These are phyloP conservation scores for Ceratina australensis DNA, from an alignment of 1,140 invertebrate species.

Conservation along the genomic window DNA sequence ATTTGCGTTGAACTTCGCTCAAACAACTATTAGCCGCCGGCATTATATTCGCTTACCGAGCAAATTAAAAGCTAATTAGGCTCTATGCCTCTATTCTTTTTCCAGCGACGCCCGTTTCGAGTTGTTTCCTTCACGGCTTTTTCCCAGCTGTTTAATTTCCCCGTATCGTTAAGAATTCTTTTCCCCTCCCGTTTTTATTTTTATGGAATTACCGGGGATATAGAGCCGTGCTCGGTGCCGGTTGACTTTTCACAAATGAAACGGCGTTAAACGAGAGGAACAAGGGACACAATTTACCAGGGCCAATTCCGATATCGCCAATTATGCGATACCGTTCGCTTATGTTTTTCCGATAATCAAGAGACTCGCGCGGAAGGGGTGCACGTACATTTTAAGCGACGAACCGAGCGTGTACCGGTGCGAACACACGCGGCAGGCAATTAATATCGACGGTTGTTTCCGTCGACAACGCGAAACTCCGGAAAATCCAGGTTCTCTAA, in stretches of 20 bases:
- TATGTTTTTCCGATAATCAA: slow-evolving; percentile 1
- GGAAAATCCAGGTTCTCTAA: background rate
- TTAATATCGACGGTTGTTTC: background rate
- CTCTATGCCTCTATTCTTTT: background rate
- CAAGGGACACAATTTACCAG: no score
- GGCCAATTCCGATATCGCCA: background rate
- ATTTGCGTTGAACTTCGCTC: background rate
- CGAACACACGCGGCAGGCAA: no score
- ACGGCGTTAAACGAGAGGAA: background rate
- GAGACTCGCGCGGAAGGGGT: background rate
- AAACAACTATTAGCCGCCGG: background rate
- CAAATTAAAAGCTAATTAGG: slow-evolving; percentile 1
- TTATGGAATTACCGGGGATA: no score
- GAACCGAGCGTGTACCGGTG: background rate
- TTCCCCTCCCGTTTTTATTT: no score
- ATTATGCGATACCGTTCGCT: slow-evolving; percentile 2
- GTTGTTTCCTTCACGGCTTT: background rate
- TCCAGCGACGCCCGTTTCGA: background rate
- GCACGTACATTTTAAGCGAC: no score
- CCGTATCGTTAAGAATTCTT: no score
- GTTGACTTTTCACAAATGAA: no score
- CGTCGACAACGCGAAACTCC: background rate
- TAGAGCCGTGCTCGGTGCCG: no score
- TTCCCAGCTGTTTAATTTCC: no score
- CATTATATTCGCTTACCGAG: background rate